Evolutionary conservation across 2,888 invertebrate genomes (phyloP).

Genomic region (Parochlus steinenii): DNA sequence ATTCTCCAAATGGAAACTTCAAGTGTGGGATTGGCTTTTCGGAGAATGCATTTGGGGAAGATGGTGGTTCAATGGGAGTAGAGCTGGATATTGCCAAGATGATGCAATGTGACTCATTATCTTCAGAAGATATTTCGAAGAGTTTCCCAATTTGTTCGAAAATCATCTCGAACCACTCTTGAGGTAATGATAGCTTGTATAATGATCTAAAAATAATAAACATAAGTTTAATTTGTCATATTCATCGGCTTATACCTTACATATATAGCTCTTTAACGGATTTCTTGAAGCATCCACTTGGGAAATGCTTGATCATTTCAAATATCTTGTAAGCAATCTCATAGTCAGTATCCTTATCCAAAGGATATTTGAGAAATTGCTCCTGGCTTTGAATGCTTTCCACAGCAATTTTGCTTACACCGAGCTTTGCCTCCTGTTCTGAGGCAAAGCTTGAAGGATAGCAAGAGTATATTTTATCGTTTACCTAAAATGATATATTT

Average conservation of each 20-base stretch:
- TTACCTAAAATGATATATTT: no score
- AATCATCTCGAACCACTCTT: conserved; percentile 47
- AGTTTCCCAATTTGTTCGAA: conserved; percentile 37
- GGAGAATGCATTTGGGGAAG: neutral
- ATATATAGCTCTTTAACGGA: conserved; percentile 36
- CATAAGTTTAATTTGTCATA: neutral
- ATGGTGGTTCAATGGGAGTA: neutral
- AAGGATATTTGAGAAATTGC: conserved; percentile 19
- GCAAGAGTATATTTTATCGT: no score
- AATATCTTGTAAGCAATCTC: conserved; percentile 23
- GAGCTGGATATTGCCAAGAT: conserved; percentile 21
- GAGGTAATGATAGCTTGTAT: conserved; percentile 48
- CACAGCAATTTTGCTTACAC: conserved; percentile 25
- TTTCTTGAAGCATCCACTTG: conserved; percentile 41
- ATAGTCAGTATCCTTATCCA: conserved; percentile 20
- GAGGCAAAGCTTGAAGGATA: no score
- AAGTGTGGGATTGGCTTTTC: conserved; percentile 14
- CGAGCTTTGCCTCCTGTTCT: conserved; percentile 36
- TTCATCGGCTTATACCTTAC: neutral
- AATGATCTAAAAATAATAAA: conserved; percentile 32
- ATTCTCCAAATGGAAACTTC: conserved; percentile 21
- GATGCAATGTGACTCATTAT: conserved; percentile 22
- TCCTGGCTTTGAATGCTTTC: conserved; percentile 20
- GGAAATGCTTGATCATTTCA: conserved; percentile 27
- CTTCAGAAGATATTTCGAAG: no score